A percentile compares a stretch with the other conserved stretches of the same genome.
Evolutionary conservation across 2,888 invertebrate species (phyloP).

Genomic region (Atethmia centrago): DNA sequence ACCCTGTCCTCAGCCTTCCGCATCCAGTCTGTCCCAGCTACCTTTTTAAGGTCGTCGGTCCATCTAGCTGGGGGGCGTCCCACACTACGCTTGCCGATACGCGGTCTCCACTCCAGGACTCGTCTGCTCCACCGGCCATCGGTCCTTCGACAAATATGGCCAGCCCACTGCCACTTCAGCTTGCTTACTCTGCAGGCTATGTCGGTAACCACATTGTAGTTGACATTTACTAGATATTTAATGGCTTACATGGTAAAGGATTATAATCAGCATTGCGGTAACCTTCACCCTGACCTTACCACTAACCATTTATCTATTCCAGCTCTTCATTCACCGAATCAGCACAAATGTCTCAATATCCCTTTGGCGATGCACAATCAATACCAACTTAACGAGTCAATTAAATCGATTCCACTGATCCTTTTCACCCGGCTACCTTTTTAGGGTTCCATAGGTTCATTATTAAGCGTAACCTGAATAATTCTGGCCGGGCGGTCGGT

Average conservation of each 20-base stretch:
- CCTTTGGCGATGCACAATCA: conserved; percentile 39
- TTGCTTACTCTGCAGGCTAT: no score
- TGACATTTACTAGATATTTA: conserved; percentile 3
- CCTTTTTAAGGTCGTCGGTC: no score
- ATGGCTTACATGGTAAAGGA: no score
- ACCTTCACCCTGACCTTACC: conserved; percentile 13
- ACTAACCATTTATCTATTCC: neutral
- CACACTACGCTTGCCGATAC: no score
- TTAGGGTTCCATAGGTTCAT: conserved; percentile 61
- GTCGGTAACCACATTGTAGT: no score
- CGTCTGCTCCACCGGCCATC: no score
- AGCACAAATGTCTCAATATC: conserved; percentile 12
- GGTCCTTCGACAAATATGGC: no score
- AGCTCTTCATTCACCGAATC: conserved; percentile 17
- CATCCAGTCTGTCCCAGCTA: no score
- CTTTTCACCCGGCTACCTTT: conserved; percentile 61
- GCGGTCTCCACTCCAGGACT: no score
- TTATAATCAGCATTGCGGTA: neutral
- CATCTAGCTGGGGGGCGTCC: no score
- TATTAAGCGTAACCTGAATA: conserved; percentile 64
- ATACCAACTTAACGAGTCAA: conserved; percentile 58
- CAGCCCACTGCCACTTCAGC: no score
- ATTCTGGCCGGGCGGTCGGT: conserved; percentile 51
- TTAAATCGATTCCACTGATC: conserved; percentile 55
- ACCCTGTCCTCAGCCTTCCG: no score